Evolutionary conservation across 2,113 vertebrate species (phyloP).

Genomic region (Chaetops frenatus): DNA sequence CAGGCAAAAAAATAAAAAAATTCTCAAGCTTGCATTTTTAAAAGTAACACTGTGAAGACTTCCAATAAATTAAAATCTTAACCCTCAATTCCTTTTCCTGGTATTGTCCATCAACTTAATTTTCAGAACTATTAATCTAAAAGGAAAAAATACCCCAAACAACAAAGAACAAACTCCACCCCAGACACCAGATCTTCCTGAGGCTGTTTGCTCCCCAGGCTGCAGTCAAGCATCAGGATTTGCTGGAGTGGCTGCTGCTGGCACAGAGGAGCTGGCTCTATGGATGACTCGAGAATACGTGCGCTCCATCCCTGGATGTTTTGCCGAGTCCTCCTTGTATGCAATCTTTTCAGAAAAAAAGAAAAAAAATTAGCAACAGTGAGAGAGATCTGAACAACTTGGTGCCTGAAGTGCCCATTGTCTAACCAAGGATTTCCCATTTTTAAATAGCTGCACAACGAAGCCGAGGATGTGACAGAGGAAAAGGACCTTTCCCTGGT

Average conservation of each 20-base stretch:
- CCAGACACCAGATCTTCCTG: background rate
- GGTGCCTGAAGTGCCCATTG: background rate
- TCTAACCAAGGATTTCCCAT: background rate
- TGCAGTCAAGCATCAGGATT: slow-evolving; percentile 48
- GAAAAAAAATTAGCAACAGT: background rate
- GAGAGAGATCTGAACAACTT: background rate
- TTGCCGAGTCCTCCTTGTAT: slow-evolving; percentile 74
- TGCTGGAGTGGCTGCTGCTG: slow-evolving; percentile 8
- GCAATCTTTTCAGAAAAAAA: slow-evolving; percentile 61
- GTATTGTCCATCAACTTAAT: background rate
- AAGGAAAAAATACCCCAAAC: background rate
- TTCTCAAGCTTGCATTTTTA: slow-evolving; percentile 50
- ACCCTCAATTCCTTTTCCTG: background rate
- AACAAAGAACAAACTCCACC: background rate
- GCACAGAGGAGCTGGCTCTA: slow-evolving; percentile 19
- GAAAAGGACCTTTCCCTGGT: background rate
- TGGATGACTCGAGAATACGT: slow-evolving; percentile 72
- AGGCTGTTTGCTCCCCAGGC: accelerated
- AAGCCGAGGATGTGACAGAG: background rate
- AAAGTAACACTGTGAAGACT: slow-evolving; percentile 49
- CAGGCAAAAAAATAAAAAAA: slow-evolving; percentile 29
- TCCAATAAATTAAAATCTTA: slow-evolving; percentile 78
- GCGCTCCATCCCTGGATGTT: slow-evolving; percentile 81
- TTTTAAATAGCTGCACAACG: background rate
- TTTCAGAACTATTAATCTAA: slow-evolving; percentile 1